Evolutionary conservation across 2,113 vertebrate species (phyloP).

Genomic region (Scopus umbretta): DNA sequence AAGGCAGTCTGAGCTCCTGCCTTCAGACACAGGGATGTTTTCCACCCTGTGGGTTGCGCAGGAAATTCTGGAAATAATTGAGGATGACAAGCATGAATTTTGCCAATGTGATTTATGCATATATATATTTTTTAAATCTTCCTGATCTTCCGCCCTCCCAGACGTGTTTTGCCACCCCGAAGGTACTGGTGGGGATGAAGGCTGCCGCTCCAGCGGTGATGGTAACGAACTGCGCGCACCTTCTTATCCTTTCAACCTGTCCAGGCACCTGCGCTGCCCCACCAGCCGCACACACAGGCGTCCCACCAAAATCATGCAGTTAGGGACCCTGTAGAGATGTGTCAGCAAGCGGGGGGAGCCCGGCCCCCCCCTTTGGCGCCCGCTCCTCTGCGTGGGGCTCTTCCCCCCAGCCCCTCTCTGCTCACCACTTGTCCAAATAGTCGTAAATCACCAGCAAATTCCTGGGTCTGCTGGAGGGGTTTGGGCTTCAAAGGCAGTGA

Average conservation of each 20-base stretch:
- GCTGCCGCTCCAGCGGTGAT: not conserved
- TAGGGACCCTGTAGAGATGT: not conserved
- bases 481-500: slow-evolving; percentile 66
- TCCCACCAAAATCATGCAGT: not conserved
- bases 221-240: not conserved
- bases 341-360: not conserved
- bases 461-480: slow-evolving; percentile 70
- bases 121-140: not conserved
- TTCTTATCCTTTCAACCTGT: not conserved
- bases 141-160: not conserved
- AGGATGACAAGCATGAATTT: not conserved
- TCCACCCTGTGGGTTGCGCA: not conserved
- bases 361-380: not conserved
- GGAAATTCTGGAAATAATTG: not conserved
- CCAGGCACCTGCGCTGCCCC: not conserved
- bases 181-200: not conserved
- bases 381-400: slow-evolving; percentile 39
- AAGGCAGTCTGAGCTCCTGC: not conserved
- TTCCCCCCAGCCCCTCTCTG: slow-evolving; percentile 72
- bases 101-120: not conserved
- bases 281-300: not conserved
- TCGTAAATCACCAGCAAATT: slow-evolving; percentile 82
- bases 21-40: not conserved
- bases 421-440: slow-evolving; percentile 89
- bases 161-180: not conserved